These are phyloP conservation scores for Machaerirhynchus nigripectus DNA, from an alignment of 2,113 vertebrate species.

Conservation along the genomic window DNA sequence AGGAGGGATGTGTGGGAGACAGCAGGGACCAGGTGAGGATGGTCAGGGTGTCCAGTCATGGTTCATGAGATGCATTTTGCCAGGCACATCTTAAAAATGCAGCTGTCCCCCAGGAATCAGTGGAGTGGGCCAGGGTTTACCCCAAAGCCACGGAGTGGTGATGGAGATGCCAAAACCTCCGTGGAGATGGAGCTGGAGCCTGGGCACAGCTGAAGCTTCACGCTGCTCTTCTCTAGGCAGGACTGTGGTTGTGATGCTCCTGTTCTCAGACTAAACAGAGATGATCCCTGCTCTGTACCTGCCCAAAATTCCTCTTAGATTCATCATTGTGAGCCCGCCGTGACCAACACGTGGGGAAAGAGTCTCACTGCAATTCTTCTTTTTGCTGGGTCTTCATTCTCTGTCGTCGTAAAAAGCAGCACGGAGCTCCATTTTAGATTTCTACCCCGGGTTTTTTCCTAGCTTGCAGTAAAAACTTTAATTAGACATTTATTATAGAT, in stretches of 20 bases:
- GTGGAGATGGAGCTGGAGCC: neutral
- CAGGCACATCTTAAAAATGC: neutral
- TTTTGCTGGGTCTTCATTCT: neutral
- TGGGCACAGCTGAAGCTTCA: neutral
- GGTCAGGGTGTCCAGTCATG: neutral
- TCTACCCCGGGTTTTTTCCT: neutral
- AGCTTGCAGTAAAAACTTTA: neutral
- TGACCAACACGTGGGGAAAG: neutral
- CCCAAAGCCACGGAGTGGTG: neutral
- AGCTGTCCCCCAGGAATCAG: neutral
- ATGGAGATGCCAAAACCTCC: neutral
- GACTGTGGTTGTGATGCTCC: neutral
- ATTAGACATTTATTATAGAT: neutral
- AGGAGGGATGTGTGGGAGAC: fast-evolving
- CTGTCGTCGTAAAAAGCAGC: neutral
- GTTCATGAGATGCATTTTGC: neutral
- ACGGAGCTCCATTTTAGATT: neutral
- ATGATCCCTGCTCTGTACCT: neutral
- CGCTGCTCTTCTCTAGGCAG: neutral
- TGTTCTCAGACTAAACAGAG: neutral
- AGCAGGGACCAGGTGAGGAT: neutral
- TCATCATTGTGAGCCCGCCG: neutral
- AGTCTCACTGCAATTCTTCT: neutral
- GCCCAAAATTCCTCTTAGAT: neutral
- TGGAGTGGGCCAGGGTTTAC: neutral